These are phyloP conservation scores for Notolabrus celidotus DNA, from an alignment of 2,797 vertebrate species.

Conservation along the genomic window DNA sequence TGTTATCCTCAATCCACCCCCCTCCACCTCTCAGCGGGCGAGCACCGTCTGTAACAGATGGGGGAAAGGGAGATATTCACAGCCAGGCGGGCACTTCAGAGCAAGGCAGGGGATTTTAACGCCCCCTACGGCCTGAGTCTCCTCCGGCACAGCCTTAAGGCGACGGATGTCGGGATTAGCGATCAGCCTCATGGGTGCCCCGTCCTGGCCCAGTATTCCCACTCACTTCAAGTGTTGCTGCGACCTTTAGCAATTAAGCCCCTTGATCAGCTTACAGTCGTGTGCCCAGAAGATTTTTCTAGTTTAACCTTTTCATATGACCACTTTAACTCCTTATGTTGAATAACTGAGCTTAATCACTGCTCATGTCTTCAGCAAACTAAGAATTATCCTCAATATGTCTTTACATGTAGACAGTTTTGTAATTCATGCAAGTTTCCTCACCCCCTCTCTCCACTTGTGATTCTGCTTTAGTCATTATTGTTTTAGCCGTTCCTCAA, in stretches of 20 bases:
- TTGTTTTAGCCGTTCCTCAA: slow-evolving; percentile 35
- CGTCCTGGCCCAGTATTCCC: slow-evolving; percentile 48
- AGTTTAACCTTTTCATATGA: slow-evolving; percentile 41
- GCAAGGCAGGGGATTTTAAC: slow-evolving; percentile 68
- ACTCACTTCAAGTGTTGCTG: slow-evolving; percentile 21
- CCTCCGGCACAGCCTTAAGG: slow-evolving; percentile 55
- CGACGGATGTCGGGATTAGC: slow-evolving; percentile 65
- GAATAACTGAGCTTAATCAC: slow-evolving; percentile 4
- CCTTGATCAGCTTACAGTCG: slow-evolving; percentile 44
- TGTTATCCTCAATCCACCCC: slow-evolving; percentile 42
- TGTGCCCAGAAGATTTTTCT: slow-evolving; percentile 28
- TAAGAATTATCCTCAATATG: slow-evolving; percentile 5
- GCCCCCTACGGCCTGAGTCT: slow-evolving; percentile 54
- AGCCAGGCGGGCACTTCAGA: slow-evolving; percentile 66
- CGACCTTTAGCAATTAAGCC: slow-evolving; percentile 47
- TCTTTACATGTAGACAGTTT: neutral
- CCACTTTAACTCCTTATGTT: slow-evolving; percentile 17
- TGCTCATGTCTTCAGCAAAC: neutral
- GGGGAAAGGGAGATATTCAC: slow-evolving; percentile 76
- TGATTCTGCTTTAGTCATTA: slow-evolving; percentile 35
- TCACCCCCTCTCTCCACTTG: neutral
- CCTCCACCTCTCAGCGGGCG: slow-evolving; percentile 39
- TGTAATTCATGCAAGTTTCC: neutral
- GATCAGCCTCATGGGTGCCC: slow-evolving; percentile 36
- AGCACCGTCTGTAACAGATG: slow-evolving; percentile 75